Evolutionary conservation across 2,113 vertebrate genomes (phyloP).

Genomic region (human (Homo sapiens)): DNA sequence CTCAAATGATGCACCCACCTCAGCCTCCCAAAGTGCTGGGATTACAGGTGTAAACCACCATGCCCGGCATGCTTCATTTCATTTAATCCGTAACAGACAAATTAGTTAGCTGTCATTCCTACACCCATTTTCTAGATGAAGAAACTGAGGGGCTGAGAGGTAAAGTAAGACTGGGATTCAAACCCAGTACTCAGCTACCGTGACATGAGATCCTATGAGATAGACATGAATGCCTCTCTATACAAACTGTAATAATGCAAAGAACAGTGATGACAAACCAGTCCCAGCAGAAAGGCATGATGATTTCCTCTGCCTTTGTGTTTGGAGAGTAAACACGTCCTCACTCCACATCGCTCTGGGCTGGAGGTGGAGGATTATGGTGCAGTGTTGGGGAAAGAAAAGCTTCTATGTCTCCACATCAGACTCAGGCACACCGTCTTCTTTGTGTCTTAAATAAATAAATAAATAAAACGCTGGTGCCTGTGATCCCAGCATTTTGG

Average conservation of each 20-base stretch:
- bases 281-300: rapidly evolving
- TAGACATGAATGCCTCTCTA: rapidly evolving
- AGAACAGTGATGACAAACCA: background rate
- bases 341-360: background rate
- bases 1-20: too few species aligned
- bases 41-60: too few species aligned
- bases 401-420: background rate
- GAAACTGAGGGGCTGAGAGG: background rate
- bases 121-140: background rate
- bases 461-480: too few species aligned
- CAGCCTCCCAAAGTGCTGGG: too few species aligned
- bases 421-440: background rate
- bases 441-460: background rate
- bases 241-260: background rate
- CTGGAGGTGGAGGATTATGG: too few species aligned
- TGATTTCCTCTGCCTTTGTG: background rate
- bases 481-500: too few species aligned
- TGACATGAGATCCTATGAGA: background rate
- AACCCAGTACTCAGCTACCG: background rate
- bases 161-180: background rate
- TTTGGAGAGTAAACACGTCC: background rate
- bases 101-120: background rate
- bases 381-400: background rate
- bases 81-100: background rate
- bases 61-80: background rate